phyloP scores from a whole-genome alignment of 2,797 vertebrate species.

The Serranus cabrilla region DNA sequence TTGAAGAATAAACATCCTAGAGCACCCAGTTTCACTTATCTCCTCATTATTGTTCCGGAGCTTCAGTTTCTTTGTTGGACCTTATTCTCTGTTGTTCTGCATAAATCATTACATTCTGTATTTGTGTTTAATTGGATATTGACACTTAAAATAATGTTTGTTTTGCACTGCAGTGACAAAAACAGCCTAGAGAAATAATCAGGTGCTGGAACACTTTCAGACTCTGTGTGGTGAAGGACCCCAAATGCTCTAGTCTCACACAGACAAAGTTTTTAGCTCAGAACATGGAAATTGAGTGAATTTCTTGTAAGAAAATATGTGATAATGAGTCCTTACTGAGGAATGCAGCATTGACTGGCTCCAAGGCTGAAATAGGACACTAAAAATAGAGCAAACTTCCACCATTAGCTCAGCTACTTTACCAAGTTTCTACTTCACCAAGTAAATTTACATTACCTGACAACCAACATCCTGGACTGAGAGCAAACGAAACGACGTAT shows the following conservation, averaged over 20 bases:
- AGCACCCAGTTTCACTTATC: background rate
- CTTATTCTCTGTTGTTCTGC: slow-evolving; percentile 2
- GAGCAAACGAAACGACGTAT: no score
- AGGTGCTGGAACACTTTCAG: background rate
- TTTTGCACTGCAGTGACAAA: background rate
- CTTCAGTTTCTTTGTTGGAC: slow-evolving; percentile 3
- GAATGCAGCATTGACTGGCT: slow-evolving; percentile 2
- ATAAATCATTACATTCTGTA: background rate
- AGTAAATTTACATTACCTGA: background rate
- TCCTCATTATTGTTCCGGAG: slow-evolving; percentile 8
- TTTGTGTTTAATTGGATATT: background rate
- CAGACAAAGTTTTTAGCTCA: background rate
- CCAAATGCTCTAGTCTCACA: background rate
- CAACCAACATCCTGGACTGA: slow-evolving; percentile 2
- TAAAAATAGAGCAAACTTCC: background rate
- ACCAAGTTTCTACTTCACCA: background rate
- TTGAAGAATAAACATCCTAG: slow-evolving; percentile 40
- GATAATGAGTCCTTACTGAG: background rate
- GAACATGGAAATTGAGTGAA: background rate
- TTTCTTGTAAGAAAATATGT: background rate
- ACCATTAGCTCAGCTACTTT: slow-evolving; percentile 5
- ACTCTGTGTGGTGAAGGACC: background rate
- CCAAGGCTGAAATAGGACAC: background rate
- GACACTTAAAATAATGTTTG: background rate
- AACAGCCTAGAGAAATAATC: background rate